These are phyloP conservation scores for Eupleurogrammus muticus DNA, from an alignment of 2,797 vertebrate species.

Conservation along the genomic window DNA sequence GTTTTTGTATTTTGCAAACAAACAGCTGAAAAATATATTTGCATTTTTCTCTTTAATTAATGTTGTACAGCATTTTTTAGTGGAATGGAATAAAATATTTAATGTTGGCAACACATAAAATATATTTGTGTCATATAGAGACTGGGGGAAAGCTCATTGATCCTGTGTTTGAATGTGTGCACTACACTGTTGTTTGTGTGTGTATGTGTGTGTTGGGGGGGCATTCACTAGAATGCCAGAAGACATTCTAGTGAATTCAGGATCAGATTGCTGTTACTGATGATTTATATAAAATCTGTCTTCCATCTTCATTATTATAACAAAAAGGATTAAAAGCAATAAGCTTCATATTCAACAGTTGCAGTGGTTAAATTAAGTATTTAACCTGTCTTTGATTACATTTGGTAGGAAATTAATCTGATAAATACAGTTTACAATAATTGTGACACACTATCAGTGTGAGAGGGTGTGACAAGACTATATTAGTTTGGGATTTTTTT, in stretches of 20 bases:
- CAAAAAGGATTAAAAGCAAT: neutral
- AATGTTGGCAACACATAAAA: constrained; percentile 34
- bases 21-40: constrained; percentile 64
- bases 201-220: neutral
- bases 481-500: too few relatives aligned
- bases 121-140: neutral
- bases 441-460: neutral
- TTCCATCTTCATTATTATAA: neutral
- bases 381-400: neutral
- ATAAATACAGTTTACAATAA: neutral
- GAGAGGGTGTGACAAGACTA: too few relatives aligned
- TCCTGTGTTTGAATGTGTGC: constrained; percentile 3
- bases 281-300: neutral
- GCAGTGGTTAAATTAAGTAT: neutral
- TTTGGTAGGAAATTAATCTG: neutral
- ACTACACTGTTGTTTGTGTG: neutral
- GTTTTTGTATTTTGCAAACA: constrained; percentile 39
- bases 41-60: constrained; percentile 60
- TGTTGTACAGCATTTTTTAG: constrained; percentile 59
- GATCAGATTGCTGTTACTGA: neutral
- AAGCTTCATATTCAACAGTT: neutral
- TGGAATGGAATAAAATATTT: constrained; percentile 59
- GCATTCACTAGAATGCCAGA: too few relatives aligned
- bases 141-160: neutral
- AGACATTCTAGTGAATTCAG: constrained; percentile 3